phyloP scores from a whole-genome alignment of 2,888 invertebrate species.

The Antitype chi region DNA sequence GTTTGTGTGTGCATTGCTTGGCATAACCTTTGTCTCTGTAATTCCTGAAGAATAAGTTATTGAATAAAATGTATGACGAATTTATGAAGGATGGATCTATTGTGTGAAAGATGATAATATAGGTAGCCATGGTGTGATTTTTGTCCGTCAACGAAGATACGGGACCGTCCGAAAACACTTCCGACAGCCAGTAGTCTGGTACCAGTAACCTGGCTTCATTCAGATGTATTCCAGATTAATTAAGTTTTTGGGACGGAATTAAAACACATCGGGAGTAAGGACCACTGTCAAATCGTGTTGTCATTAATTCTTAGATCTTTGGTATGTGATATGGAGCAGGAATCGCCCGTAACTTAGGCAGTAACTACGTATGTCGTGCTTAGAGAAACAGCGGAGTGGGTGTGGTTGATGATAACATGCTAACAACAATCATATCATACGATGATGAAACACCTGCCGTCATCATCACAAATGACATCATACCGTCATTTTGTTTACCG shows the following conservation, averaged over 20 bases:
- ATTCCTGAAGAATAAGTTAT: constrained; percentile 1
- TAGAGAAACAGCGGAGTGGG: neutral
- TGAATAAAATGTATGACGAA: neutral
- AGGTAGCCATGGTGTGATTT: neutral
- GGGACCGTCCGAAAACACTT: no score
- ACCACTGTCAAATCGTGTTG: no score
- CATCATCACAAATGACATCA: constrained; percentile 50
- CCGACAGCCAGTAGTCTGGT: no score
- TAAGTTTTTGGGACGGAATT: no score
- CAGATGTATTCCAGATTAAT: no score
- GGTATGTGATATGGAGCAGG: no score
- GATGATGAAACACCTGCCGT: constrained; percentile 31
- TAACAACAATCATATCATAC: constrained; percentile 3
- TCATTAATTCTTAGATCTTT: no score
- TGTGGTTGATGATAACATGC: neutral
- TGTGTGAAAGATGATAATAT: neutral
- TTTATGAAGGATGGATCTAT: neutral
- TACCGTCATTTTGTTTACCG: constrained; percentile 30
- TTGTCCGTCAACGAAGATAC: no score
- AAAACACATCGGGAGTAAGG: no score
- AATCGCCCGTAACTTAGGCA: neutral
- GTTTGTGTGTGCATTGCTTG: neutral
- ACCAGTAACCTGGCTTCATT: no score
- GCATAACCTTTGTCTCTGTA: neutral
- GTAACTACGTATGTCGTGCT: neutral